Conservation (phyloP, 2,113 vertebrate genomes). For the Indri indri region DNA sequence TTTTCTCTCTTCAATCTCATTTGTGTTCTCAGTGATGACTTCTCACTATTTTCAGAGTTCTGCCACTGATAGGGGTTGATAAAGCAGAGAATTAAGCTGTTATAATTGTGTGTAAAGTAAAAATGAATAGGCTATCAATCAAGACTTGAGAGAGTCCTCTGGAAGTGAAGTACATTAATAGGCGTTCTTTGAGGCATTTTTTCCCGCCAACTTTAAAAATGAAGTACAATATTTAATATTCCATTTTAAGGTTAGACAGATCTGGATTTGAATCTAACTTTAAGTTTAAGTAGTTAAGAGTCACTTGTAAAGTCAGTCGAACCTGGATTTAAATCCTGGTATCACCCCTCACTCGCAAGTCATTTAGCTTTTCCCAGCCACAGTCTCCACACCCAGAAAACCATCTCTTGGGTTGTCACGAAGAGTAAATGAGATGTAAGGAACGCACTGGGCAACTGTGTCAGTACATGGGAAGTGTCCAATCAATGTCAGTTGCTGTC, state of each 20-base stretch:
- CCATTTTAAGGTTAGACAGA: neutral
- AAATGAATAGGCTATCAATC: neutral
- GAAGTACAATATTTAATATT: neutral
- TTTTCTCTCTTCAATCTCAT: slow-evolving; percentile 13
- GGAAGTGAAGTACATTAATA: neutral
- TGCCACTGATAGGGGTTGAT: neutral
- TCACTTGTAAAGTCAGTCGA: neutral
- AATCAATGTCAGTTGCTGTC: neutral
- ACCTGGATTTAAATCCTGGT: neutral
- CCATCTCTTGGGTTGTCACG: neutral
- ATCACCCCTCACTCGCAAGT: neutral
- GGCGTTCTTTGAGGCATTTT: neutral
- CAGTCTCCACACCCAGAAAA: neutral
- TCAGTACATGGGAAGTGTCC: neutral
- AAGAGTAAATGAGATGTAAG: neutral
- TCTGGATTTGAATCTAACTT: neutral
- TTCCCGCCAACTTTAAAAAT: neutral
- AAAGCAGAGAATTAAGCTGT: slow-evolving; percentile 17
- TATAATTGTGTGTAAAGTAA: neutral
- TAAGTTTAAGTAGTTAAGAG: neutral
- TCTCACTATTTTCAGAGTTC: neutral
- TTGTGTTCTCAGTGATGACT: neutral
- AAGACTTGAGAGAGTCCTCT: neutral
- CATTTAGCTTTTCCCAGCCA: neutral
- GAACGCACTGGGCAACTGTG: neutral